Evolutionary conservation across 2,113 vertebrate species (phyloP), one percentile per base, ranked within the genome.

Genomic region (Cheirogaleus medius): DNA sequence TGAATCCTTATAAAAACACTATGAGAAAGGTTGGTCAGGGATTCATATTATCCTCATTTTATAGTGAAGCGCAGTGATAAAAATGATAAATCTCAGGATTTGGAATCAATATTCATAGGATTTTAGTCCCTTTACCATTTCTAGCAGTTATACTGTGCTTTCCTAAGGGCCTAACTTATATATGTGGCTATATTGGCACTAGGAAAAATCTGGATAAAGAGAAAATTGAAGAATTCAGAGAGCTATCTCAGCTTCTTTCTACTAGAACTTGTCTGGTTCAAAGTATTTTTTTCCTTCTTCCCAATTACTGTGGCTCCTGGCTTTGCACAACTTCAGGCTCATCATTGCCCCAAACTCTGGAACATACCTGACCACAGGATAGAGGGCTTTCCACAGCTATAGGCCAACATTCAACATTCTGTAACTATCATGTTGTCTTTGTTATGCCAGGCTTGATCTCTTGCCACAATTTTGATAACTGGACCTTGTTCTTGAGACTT

Each of bases 371-470:
- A 87, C 17, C 34, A 69, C 6, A 87, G 7, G 34, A 83, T 9
- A 81, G n/a, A 82, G 27, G 17, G 4, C 8, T 69, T 77, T 87
- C 52, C 13, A 21, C 18, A 82, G 58, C 56, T 90, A 64, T 18
- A 66, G 37, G 11, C 27, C 69, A 94, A 58, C 39, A 91, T 87
- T 94, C 68, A 94, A 56, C 39, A 94, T 87, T 94, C n/a, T 81
- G 6, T 49, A 39, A 81, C 17, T 74, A 83, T 60, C 49, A 44
- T 69, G 42, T 52, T 37, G 29, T 42, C 47, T 32, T 60, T 87
- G 12, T 60, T 87, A 8, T 86, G 76, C 60, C 29, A 60, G 49
- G 52, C 58, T 91, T 87, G n/a, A 68, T 68, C 21, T 96, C 56
- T n/a, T 32, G 23, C 15, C 58, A 82, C 47, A 60, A 3, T 91